Evolutionary conservation across 2,888 invertebrate genomes (phyloP), one percentile per base, ranked within the genome.

Genomic region (Stictocephala bisonia): DNA sequence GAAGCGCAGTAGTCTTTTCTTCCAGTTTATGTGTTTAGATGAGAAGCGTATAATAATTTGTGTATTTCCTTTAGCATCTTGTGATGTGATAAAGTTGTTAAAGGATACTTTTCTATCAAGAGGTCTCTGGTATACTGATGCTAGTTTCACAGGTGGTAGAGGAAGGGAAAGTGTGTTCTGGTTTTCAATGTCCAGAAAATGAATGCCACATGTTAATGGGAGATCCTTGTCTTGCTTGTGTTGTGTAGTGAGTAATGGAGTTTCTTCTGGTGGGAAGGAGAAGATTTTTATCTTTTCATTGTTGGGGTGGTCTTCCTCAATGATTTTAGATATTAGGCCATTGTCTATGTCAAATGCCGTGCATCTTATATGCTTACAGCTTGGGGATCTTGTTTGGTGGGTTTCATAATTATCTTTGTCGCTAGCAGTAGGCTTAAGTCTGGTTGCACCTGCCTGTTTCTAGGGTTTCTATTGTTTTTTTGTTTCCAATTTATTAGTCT

Each of bases 241-340:
- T 11, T 56, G 56, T 29, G 56, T 56, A 1, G 56, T 56, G n/a
- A 56, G 15, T n/a, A 56, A 15, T 15, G 31, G 56, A n/a, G 56
- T 31, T 29, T 56, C 56, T 56, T 53, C 53, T 6, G 53, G 53
- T 3, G 24, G 53, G 27, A 53, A 53, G n/a, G 53, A 53, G 15
- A 53, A 53, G n/a, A 26, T 11, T 22, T 53, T 24, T 26, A 53
- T 11, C 9, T 26, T 26, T 24, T 26, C 13, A 53, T 11, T 24
- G n/a, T 53, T 27, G 13, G 11, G 13, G 9, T 9, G 9, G 27
- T 53, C 53, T 4, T 22, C 53, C 11, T 56, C 18, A 29, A 31
- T 29, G n/a, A 56, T n/a, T 18, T 29, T 11, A n/a, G 15, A 56
- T n/a, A 56, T 56, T 9, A 18, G 56, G 31, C 56, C 56, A 15